Base-by-base conservation (phyloP, 2,888 invertebrate species). In the Eueremaeus valkanovi region DNA sequence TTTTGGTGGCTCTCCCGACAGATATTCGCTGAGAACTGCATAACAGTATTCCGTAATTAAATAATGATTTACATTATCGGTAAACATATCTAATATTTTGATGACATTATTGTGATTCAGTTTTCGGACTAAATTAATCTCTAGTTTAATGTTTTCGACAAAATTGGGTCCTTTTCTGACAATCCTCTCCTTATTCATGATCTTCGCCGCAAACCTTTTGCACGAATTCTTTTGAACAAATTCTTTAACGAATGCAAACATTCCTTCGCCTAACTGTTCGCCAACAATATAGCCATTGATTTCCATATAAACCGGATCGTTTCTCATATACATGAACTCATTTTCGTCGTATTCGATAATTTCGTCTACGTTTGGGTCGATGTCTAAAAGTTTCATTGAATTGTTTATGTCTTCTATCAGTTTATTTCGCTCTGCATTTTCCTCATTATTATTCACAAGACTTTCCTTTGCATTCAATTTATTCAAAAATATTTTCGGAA, bases 81-180 rank as follows among this genome's bases (percentile, higher is more conserved):
- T 24, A 63, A 31, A 33, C 11, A 63, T 29, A 18, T 63, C 63
- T 6, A 63, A n/a, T 18, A 63, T 33, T 29, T 24, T 27, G 16
- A 63, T 63, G 16, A 63, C 36, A 63, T 63, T 63, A 13, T 63
- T 63, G 24, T 63, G 63, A 29, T 63, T 36, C n/a, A 63, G 16
- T 63, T 63, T 63, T 31, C 33, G 18, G n/a, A 63, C 63, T 63
- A 63, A 63, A n/a, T 63, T 31, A 9, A 63, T 21, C 18, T 63
- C 63, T 1, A n/a, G 1, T 21, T 5, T 63, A 33, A 63, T 36
- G 33, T 33, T 33, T 1, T 63, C 63, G 8, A n/a, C 29, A 33
- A 29, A 31, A 8, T 8, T 63, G 1, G 11, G n/a, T 63, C 63
- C 63, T 36, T 18, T 63, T 33, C 13, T 63, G 8, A 33, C 63